Evolutionary conservation across 2,888 invertebrate species (phyloP), one percentile per base, ranked within the genome.

Genomic region (Tachina grossa): DNA sequence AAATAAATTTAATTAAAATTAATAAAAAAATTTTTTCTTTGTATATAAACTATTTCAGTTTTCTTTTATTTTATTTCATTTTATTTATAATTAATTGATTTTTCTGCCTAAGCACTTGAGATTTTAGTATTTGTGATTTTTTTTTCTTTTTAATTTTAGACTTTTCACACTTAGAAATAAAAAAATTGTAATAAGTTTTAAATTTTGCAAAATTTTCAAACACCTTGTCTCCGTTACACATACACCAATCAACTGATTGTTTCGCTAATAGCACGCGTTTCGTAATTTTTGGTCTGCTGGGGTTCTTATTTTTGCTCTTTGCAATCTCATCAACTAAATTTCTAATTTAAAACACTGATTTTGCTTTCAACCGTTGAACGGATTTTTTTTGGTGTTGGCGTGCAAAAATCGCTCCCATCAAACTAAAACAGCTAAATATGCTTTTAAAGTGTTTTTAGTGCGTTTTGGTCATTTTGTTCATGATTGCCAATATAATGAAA

Each of bases 191-290:
- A 65, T 16, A 47, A 41, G 19, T 39, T 55, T 19, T 31, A 6
- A 31, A 31, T 74, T 74, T 41, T 47, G 6, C 13, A 39, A 57
- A n/a, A 68, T 68, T 63, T 53, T 66, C 51, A 71, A 83, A 85
- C 85, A 85, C 83, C 83, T 83, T 76, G 85, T 83, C 79, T 72
- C 61, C 83, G 76, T 72, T 80, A 51, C 66, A 57, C 79, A 79
- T 61, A 76, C 75, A 61, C 75, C 59, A 53, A 39, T 61, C 75
- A 81, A 85, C 69, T 83, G 83, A 76, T 61, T 66, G 41, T 45
- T 45, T 47, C 14, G 43, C 71, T 72, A 66, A 66, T 57, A 80
- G 51, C 53, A 76, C 78, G 66, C 85, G 79, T 76, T 75, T 63
- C 79, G 71, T 76, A 85, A 83, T 9, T 71, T 71, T 55, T 63